These are phyloP conservation scores for Platysternon megacephalum DNA, from an alignment of 2,113 vertebrate species.

Conservation along the genomic window DNA sequence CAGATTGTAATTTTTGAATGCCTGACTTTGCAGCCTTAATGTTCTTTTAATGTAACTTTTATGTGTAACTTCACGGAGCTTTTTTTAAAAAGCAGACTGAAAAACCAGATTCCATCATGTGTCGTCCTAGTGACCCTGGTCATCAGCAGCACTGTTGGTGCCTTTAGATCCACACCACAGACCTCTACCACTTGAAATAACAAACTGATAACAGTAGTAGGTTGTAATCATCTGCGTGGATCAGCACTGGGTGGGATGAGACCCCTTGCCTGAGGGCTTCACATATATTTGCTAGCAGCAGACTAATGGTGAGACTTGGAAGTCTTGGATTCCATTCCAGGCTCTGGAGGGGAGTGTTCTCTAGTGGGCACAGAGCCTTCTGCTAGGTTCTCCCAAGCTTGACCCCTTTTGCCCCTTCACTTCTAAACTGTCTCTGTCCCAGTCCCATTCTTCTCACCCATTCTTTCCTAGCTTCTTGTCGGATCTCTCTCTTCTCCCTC, in stretches of 20 bases:
- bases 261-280: not conserved
- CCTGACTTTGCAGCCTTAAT: not conserved
- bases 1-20: not conserved
- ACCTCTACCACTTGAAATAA: not conserved
- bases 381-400: too few species aligned
- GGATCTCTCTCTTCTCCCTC: not conserved
- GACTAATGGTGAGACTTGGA: not conserved
- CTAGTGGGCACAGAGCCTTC: too few species aligned
- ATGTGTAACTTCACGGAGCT: not conserved
- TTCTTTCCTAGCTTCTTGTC: not conserved
- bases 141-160: not conserved
- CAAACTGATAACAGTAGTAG: not conserved
- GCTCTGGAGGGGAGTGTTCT: not conserved
- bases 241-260: not conserved
- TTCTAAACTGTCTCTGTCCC: not conserved
- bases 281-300: not conserved
- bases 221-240: not conserved
- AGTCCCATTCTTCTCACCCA: not conserved
- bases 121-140: not conserved
- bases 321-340: not conserved
- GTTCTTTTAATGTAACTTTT: not conserved
- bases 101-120: not conserved
- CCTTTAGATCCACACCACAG: not conserved
- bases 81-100: too few species aligned
- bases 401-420: not conserved